A percentile compares a stretch with the other conserved stretches of the same genome.
Conservation (phyloP, 2,113 vertebrate species). For the Willisornis vidua region DNA sequence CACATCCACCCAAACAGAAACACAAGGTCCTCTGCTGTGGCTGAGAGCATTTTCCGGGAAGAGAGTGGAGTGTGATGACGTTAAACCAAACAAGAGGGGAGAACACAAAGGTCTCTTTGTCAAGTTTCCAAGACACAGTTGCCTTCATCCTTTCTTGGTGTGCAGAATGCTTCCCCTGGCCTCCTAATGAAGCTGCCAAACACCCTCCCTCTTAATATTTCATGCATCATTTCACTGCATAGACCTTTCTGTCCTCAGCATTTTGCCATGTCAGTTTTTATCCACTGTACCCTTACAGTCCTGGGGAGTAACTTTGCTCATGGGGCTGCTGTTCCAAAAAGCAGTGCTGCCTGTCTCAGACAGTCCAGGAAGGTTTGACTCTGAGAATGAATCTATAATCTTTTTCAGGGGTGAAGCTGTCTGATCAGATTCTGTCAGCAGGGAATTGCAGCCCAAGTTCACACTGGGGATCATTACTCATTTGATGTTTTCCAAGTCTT, state of each 20-base stretch:
- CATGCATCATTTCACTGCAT: constrained; percentile 6
- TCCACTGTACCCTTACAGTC: not conserved
- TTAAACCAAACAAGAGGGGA: constrained; percentile 8
- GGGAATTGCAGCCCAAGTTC: not conserved
- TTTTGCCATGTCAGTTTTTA: not conserved
- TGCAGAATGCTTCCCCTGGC: not conserved
- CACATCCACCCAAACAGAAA: constrained; percentile 12
- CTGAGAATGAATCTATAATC: not conserved
- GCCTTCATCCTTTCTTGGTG: constrained; percentile 50
- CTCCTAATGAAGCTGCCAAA: constrained; percentile 40
- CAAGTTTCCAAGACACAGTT: constrained; percentile 44
- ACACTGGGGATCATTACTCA: not conserved
- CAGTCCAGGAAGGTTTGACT: not conserved
- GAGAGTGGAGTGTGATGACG: not conserved
- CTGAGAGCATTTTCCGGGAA: not conserved
- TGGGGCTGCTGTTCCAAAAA: not conserved
- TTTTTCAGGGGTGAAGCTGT: not conserved
- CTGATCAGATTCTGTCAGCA: not conserved
- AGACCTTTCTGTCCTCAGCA: not conserved
- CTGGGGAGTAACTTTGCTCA: not conserved
- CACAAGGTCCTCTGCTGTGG: constrained; percentile 1
- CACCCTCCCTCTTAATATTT: not conserved
- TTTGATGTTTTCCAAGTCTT: not conserved
- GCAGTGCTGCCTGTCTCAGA: not conserved
- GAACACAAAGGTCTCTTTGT: constrained; percentile 52